Conservation (phyloP, 2,888 invertebrate genomes). For the Patella caerulea region DNA sequence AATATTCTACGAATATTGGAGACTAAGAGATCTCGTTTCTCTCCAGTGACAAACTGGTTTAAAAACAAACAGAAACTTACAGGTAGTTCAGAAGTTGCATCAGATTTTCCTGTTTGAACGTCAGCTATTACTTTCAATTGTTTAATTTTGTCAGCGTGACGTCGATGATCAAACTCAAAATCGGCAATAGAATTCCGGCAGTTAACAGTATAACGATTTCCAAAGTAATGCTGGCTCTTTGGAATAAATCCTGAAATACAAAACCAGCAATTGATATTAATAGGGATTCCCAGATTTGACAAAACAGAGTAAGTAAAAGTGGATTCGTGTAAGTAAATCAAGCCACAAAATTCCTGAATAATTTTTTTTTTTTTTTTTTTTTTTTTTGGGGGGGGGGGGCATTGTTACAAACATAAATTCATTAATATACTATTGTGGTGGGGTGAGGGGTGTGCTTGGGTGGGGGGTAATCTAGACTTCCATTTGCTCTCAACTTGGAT, state of each 20-base stretch:
- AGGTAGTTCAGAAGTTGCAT: conserved; percentile 41
- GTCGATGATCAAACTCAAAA: conserved; percentile 57
- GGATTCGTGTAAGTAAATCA: no score
- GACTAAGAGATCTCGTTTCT: neutral
- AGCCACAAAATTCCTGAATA: no score
- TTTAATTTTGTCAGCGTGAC: conserved; percentile 46
- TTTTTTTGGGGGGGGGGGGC: no score
- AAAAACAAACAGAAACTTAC: conserved; percentile 38
- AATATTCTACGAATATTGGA: neutral
- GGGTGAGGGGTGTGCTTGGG: no score
- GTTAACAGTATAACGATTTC: conserved; percentile 60
- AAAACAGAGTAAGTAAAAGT: no score
- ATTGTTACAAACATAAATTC: no score
- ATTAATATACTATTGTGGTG: no score
- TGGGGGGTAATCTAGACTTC: no score
- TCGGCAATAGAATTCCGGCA: conserved; percentile 58
- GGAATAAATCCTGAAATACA: conserved; percentile 60
- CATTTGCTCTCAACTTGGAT: no score
- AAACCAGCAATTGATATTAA: no score
- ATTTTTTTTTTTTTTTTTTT: no score
- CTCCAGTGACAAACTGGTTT: neutral
- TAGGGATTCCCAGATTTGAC: no score
- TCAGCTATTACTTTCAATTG: conserved; percentile 48
- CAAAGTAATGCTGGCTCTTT: conserved; percentile 60
- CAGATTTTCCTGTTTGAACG: conserved; percentile 46